phyloP scores from a whole-genome alignment of 2,113 vertebrate genomes.

The Hippocampus zosterae region DNA sequence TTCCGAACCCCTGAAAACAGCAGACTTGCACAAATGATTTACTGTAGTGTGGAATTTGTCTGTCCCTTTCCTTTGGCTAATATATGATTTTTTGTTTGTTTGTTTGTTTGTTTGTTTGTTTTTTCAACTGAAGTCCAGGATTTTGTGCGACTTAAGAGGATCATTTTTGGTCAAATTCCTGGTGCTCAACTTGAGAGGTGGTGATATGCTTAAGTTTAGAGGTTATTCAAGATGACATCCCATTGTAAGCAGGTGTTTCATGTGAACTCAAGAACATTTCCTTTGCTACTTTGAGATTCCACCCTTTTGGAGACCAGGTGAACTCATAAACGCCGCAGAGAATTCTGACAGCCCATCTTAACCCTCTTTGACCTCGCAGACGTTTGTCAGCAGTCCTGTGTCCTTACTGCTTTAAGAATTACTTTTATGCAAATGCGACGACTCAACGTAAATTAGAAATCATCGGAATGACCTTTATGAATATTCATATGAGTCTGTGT shows the following conservation, averaged over 20 bases:
- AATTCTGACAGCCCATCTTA: background rate
- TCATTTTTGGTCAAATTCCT: background rate
- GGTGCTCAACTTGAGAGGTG: background rate
- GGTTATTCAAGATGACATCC: background rate
- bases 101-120: no score
- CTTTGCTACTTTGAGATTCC: background rate
- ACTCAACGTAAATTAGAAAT: conserved; percentile 44
- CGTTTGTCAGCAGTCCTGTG: conserved; percentile 6
- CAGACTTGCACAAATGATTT: no score
- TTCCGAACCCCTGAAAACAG: no score
- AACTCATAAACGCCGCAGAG: background rate
- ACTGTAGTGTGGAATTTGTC: no score
- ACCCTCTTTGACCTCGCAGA: conserved; percentile 5
- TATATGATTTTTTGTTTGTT: no score
- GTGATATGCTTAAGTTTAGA: background rate
- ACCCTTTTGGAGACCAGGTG: background rate
- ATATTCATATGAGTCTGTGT: conserved; percentile 34
- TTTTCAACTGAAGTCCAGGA: no score
- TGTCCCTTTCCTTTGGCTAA: no score
- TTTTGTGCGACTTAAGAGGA: no score
- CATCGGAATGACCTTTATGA: conserved; percentile 47
- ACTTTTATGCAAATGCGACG: conserved; percentile 41
- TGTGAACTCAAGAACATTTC: conserved; percentile 10
- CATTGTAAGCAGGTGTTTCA: background rate
- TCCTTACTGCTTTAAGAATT: background rate